phyloP scores from a whole-genome alignment of 2,113 vertebrate genomes.

The Chaetura pelagica region DNA sequence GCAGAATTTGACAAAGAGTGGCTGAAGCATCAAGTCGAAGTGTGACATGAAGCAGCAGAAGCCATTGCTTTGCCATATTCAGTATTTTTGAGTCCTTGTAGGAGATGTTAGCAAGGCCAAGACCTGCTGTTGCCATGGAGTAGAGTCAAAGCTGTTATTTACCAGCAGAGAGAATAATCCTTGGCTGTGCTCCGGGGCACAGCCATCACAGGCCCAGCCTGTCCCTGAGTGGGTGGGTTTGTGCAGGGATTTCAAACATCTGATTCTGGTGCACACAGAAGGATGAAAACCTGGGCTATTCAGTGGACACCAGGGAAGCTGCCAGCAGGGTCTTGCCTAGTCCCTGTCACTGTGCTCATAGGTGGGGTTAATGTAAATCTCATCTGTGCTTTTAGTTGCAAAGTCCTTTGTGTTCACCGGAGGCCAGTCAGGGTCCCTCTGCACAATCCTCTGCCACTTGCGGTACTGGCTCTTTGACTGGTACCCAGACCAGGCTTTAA shows the following conservation, averaged over 20 bases:
- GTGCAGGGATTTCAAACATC: neutral
- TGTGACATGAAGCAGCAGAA: neutral
- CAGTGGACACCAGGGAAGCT: neutral
- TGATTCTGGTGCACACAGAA: neutral
- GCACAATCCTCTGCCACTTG: conserved; percentile 61
- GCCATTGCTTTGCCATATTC: neutral
- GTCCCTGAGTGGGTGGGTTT: neutral
- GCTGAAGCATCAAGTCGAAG: neutral
- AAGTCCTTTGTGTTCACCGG: conserved; percentile 38
- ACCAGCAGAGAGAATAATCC: neutral
- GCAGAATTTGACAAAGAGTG: neutral
- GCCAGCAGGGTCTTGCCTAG: neutral
- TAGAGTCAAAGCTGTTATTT: neutral
- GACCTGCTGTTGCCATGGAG: neutral
- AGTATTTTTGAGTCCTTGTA: neutral
- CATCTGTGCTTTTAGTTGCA: neutral
- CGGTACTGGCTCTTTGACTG: conserved; percentile 65
- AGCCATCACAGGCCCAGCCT: neutral
- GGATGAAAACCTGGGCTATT: neutral
- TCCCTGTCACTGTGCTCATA: neutral
- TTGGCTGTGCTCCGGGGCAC: neutral
- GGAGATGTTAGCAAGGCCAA: neutral
- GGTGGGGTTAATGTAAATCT: conserved; percentile 44
- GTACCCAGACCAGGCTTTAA: conserved; percentile 62
- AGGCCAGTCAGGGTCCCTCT: conserved; percentile 55